Evolutionary conservation across 2,888 invertebrate species (phyloP), one percentile per base, ranked within the genome.

Genomic region (Lathronympha strigana): DNA sequence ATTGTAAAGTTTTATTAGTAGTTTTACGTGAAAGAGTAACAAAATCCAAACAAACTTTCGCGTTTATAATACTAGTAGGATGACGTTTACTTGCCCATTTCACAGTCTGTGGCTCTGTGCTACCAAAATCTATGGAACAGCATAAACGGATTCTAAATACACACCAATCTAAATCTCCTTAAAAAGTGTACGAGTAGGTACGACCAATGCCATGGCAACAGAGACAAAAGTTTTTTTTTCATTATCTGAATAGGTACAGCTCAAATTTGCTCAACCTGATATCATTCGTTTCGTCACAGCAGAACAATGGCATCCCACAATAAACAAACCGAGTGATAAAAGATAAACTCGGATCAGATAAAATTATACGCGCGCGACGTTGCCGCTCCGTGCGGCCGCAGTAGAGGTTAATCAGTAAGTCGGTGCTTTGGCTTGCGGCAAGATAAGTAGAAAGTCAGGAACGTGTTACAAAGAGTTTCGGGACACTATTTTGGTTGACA

Each of bases 291-390:
- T 43, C 43, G 57, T 57, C 57, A 54, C 38, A 45, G n/a, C 57
- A 31, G 57, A 57, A 57, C 57, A 57, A 57, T 57, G 45, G 45
- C 21, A 31, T 38, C 23, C 43, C 43, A 82, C 83, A 86, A 81
- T 73, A 82, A 82, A 86, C 85, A 83, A 79, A 74, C 58, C 36
- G 19, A 55, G 23, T 21, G 45, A 58, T 57, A 57, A 57, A 57
- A 31, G 57, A 57, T 57, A 57, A 57, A 57, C 33, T 21, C 8
- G 36, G 33, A 76, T 72, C 69, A 68, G 67, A 73, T 76, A 79
- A 81, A 86, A 88, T 87, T 86, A 87, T 86, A 88, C 88, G 87
- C 82, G 80, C 82, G 80, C 82, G 79, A 71, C 76, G 87, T 84
- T 87, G 89, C 86, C 88, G 76, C 75, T 76, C 79, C 71, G 74